A percentile compares a stretch with the other conserved stretches of the same genome.
These are phyloP conservation scores for Pelochelys cantorii DNA, from an alignment of 2,797 vertebrate species.

Conservation along the genomic window DNA sequence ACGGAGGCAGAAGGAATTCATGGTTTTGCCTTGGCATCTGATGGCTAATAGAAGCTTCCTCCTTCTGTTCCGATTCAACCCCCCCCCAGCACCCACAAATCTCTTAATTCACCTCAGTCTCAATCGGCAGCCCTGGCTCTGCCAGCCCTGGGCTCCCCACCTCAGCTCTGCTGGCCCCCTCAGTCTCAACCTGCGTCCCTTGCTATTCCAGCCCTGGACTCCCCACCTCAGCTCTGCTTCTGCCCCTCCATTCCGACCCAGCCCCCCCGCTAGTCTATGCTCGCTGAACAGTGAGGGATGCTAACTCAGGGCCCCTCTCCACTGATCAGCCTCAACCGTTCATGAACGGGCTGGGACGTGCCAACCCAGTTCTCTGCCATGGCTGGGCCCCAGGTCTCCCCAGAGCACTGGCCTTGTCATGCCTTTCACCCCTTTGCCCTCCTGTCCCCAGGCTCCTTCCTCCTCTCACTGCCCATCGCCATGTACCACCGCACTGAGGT, in stretches of 20 bases:
- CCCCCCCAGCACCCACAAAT: not conserved
- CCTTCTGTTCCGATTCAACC: not conserved
- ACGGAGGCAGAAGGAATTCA: not conserved
- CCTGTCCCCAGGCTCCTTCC: constrained; percentile 55
- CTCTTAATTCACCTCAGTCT: not conserved
- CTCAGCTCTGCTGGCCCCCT: not conserved
- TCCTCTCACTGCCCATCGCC: constrained; percentile 65
- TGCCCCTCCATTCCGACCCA: not conserved
- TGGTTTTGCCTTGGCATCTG: not conserved
- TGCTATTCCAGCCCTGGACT: not conserved
- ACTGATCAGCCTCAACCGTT: not conserved
- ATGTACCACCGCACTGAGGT: constrained; percentile 59
- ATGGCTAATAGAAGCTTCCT: not conserved
- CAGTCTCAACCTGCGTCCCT: not conserved
- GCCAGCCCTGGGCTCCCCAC: too few species aligned
- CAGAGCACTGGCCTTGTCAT: not conserved
- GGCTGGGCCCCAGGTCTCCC: not conserved
- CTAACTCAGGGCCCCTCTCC: not conserved
- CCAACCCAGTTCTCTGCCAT: not conserved
- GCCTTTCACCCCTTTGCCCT: not conserved
- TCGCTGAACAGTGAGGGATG: not conserved
- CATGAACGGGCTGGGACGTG: not conserved
- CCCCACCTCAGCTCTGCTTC: not conserved
- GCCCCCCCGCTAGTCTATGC: not conserved
- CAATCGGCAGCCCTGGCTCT: not conserved